A percentile compares a stretch with the other conserved stretches of the same genome.
phyloP scores from a whole-genome alignment of 2,113 vertebrate genomes.

The Elgaria multicarinata region DNA sequence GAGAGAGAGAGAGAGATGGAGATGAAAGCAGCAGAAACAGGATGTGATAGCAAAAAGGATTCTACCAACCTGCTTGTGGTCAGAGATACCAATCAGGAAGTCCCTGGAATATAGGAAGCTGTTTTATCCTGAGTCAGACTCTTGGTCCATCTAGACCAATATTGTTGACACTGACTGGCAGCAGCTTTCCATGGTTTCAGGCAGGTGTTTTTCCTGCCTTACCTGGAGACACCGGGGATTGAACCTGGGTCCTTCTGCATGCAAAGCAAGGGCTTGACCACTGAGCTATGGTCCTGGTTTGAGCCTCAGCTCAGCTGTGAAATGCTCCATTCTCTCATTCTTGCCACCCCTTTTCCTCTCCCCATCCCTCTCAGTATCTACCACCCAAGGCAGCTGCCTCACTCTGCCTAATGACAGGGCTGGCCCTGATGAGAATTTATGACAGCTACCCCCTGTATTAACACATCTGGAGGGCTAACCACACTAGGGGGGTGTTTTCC shows the following conservation, averaged over 20 bases:
- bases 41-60: neutral
- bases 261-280: neutral
- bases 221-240: neutral
- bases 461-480: neutral
- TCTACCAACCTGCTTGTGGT: neutral
- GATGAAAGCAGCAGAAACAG: neutral
- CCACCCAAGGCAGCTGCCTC: too few species aligned
- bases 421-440: neutral
- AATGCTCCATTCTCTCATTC: too few species aligned
- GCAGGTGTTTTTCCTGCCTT: neutral
- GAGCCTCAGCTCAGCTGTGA: too few species aligned
- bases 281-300: neutral
- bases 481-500: neutral
- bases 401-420: too few species aligned
- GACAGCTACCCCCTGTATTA: neutral
- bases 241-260: neutral
- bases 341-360: too few species aligned
- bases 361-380: too few species aligned
- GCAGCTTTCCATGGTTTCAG: neutral
- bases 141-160: neutral
- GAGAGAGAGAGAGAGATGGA: neutral
- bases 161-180: too few species aligned
- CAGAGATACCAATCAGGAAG: neutral
- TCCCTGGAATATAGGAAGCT: neutral
- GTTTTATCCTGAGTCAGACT: neutral